Conservation (phyloP, 1,140 invertebrate species). For the Heliothis subflexa region DNA sequence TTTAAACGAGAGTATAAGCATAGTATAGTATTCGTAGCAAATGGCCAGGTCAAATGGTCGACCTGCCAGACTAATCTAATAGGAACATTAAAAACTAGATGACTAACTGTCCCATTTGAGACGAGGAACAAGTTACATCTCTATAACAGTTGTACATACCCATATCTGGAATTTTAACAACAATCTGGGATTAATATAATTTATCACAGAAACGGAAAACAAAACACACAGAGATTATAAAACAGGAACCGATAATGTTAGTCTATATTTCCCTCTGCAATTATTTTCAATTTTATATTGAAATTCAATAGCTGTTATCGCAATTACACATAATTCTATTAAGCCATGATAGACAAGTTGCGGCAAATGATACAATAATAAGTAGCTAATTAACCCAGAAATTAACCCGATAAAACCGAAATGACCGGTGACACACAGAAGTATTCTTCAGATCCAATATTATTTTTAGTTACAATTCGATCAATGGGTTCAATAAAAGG, state of each 20-base stretch:
- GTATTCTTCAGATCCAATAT: too few species aligned
- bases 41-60: background rate
- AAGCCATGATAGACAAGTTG: conserved; percentile 78
- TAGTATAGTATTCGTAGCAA: background rate
- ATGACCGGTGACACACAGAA: too few species aligned
- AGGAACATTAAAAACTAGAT: background rate
- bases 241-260: conserved; percentile 35
- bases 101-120: conserved; percentile 3
- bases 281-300: conserved; percentile 5
- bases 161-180: conserved; percentile 41
- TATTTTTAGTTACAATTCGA: too few species aligned
- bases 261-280: conserved; percentile 36
- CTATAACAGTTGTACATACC: conserved; percentile 10
- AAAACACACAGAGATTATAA: conserved; percentile 16
- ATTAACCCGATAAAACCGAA: background rate
- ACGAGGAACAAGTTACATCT: background rate
- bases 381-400: conserved; percentile 38
- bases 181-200: conserved; percentile 31
- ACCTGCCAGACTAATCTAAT: conserved; percentile 1
- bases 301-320: conserved; percentile 20
- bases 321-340: conserved; percentile 71
- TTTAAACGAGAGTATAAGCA: background rate
- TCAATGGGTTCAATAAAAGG: too few species aligned
- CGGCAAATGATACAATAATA: conserved; percentile 54
- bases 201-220: background rate